A percentile compares a stretch with the other conserved stretches of the same genome.
These are phyloP conservation scores for Lacerta viridis DNA, from an alignment of 2,797 vertebrate species.

Conservation along the genomic window DNA sequence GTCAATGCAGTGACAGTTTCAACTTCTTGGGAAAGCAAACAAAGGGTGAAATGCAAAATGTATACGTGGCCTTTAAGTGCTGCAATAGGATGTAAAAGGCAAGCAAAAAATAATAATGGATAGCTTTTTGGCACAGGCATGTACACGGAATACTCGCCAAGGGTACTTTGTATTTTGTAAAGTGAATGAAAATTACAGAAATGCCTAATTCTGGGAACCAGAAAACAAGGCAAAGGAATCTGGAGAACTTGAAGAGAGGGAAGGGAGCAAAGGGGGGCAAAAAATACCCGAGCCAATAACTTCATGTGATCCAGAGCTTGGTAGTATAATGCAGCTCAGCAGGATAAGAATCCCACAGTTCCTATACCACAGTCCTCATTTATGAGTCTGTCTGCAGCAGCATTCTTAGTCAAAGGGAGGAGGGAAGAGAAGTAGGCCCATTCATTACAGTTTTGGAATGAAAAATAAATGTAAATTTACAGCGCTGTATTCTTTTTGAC, in stretches of 20 bases:
- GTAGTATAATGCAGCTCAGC: conserved; percentile 65
- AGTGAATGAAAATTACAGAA: conserved; percentile 80
- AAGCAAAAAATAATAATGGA: conserved; percentile 75
- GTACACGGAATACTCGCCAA: conserved; percentile 69
- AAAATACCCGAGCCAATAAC: conserved; percentile 57
- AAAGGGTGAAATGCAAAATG: conserved; percentile 64
- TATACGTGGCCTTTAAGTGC: conserved; percentile 70
- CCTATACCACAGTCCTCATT: conserved; percentile 35
- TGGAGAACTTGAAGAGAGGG: conserved; percentile 61
- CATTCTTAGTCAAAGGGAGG: conserved; percentile 50
- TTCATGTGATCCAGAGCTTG: conserved; percentile 65
- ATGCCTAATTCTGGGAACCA: conserved; percentile 84
- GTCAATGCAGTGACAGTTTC: not conserved
- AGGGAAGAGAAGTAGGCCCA: conserved; percentile 30
- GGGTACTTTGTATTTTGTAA: conserved; percentile 80
- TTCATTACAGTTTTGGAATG: conserved; percentile 52
- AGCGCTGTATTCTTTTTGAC: conserved; percentile 20
- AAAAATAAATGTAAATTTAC: conserved; percentile 20
- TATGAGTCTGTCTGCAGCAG: conserved; percentile 39
- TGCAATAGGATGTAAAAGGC: conserved; percentile 79
- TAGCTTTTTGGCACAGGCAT: conserved; percentile 74
- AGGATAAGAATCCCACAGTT: conserved; percentile 53
- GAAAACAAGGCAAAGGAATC: conserved; percentile 73
- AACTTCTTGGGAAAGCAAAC: conserved; percentile 41
- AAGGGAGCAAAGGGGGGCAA: not conserved